A percentile compares a stretch with the other conserved stretches of the same genome.
These are phyloP conservation scores for Dipodomys spectabilis DNA, from an alignment of 2,113 vertebrate genomes.

Conservation along the genomic window DNA sequence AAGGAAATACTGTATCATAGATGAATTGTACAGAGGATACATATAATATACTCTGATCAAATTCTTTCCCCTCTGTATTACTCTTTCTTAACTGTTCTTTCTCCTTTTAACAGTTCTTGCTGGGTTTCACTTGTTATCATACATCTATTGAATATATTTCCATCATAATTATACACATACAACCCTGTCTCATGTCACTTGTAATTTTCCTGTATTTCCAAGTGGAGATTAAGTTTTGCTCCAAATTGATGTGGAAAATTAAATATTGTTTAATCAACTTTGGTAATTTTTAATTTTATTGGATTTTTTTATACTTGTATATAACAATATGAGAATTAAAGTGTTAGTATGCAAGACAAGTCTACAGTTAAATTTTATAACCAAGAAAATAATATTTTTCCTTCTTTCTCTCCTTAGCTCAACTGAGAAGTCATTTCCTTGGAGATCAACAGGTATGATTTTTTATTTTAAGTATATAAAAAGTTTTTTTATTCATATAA, in stretches of 20 bases:
- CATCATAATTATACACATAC: no score
- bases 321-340: slow-evolving; percentile 64
- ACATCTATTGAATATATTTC: no score
- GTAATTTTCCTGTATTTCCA: neutral
- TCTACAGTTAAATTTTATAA: slow-evolving; percentile 54
- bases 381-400: slow-evolving; percentile 65
- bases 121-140: no score
- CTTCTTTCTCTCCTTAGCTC: slow-evolving; percentile 90
- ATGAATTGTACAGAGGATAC: no score
- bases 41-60: no score
- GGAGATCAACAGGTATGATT: slow-evolving; percentile 96
- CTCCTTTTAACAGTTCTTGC: no score
- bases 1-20: neutral
- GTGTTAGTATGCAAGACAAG: slow-evolving; percentile 28
- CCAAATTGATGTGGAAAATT: rapidly evolving
- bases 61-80: no score
- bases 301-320: slow-evolving; percentile 23
- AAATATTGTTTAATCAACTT: neutral
- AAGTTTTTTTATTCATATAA: slow-evolving; percentile 23
- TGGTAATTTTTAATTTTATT: neutral
- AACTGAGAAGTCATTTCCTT: slow-evolving; percentile 98
- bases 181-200: neutral
- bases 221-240: neutral
- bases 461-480: slow-evolving; percentile 72
- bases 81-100: no score